Percentiles rank a stretch among this genome's conserved stretches.
Evolutionary conservation across 2,888 invertebrate genomes (phyloP).

Genomic region (Lasioglossum calceatum): DNA sequence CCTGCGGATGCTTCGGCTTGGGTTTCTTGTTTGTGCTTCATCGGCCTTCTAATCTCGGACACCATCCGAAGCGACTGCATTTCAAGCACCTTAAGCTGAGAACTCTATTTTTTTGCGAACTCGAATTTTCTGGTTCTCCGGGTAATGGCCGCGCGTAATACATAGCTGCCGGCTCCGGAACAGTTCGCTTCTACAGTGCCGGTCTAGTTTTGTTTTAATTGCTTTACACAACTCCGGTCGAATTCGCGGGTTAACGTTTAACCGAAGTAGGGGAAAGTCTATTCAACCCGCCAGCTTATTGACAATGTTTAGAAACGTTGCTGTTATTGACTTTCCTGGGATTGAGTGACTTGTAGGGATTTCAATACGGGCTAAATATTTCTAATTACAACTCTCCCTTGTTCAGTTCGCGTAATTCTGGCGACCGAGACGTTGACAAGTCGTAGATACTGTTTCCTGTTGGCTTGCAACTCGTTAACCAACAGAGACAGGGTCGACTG

Average conservation of each 20-base stretch:
- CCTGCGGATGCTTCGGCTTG: slow-evolving; percentile 3
- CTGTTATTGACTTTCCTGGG: not conserved
- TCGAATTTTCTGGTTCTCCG: not conserved
- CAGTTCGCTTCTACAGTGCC: not conserved
- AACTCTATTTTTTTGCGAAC: slow-evolving; percentile 29
- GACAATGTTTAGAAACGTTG: not conserved
- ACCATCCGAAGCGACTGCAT: not conserved
- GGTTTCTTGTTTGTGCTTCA: slow-evolving; percentile 26
- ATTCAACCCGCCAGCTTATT: not conserved
- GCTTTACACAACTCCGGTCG: slow-evolving; percentile 8
- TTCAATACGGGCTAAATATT: not conserved
- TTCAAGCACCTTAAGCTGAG: not conserved
- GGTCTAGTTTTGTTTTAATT: slow-evolving; percentile 19
- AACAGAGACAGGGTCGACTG: not conserved
- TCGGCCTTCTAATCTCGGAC: not conserved
- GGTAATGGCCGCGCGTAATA: not conserved
- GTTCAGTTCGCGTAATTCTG: not conserved
- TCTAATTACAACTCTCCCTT: not conserved
- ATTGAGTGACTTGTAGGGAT: not conserved
- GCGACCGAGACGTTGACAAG: not conserved
- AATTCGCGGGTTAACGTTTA: not conserved
- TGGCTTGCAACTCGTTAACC: not conserved
- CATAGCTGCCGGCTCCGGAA: not conserved
- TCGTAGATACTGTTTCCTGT: not conserved
- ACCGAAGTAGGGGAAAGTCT: slow-evolving; percentile 2